Evolutionary conservation across 2,888 invertebrate genomes (phyloP), one percentile per base, ranked within the genome.

Genomic region (Mechanitis messenoides): DNA sequence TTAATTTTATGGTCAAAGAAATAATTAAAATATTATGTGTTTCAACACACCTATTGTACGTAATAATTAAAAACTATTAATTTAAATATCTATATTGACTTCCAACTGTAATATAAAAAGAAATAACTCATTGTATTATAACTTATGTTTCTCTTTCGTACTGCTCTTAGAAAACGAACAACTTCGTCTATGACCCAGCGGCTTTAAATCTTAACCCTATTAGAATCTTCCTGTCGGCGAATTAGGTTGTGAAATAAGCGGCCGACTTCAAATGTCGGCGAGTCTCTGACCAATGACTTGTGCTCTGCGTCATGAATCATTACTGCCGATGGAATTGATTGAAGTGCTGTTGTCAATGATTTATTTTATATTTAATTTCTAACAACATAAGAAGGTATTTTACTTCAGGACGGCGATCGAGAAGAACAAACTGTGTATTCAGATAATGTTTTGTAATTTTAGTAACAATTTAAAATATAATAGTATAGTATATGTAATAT

Each of bases 191-290:
- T 81, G 81, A 81, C 83, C 83, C 77, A 74, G 67, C 77, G 78
- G 75, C 74, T 78, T 77, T 78, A 85, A 88, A 87, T 87, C 88
- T 81, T 83, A 82, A 85, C 81, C 84, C 80, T 79, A 86, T 88
- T 87, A 87, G 82, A 78, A 81, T 81, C 83, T 86, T 86, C 88
- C 87, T 85, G 85, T 78, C 72, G 70, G 70, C 71, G 72, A 82
- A 77, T 81, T 78, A 74, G 71, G 78, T 83, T 81, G 80, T 77
- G 76, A 83, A 85, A 85, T 74, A 75, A 69, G 73, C 81, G 79
- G 79, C 71, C 69, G 57, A 74, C 77, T 71, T 85, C 83, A 84
- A 83, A 77, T 64, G 76, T 74, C 77, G 77, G 68, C 69, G 71
- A 69, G 68, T 64, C 65, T 77, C 73, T 78, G 75, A 71, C 80